Conservation (phyloP, 2,113 vertebrate species). For the Dromas ardeola region DNA sequence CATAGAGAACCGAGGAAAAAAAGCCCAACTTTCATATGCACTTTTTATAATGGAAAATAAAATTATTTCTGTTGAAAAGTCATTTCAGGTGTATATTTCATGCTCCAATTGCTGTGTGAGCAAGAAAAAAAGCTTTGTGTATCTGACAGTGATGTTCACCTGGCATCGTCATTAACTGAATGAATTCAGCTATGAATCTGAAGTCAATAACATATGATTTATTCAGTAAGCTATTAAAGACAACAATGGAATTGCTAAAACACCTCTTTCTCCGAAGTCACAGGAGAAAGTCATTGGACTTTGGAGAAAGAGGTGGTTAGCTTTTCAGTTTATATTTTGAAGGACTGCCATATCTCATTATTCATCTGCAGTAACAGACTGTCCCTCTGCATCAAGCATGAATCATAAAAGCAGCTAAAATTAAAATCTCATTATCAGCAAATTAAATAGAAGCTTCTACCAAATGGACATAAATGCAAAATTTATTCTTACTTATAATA, state of each 20-base stretch:
- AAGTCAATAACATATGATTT: not conserved
- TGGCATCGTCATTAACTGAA: conserved; percentile 14
- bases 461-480: not conserved
- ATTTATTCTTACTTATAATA: not conserved
- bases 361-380: not conserved
- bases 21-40: not conserved
- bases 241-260: not conserved
- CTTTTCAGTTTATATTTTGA: not conserved
- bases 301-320: not conserved
- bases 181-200: not conserved
- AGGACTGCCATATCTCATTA: not conserved
- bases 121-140: not conserved
- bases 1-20: not conserved
- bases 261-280: not conserved
- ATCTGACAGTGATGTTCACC: conserved; percentile 34
- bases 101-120: not conserved
- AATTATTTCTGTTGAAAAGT: not conserved
- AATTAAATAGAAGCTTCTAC: not conserved
- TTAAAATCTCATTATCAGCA: not conserved
- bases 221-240: not conserved
- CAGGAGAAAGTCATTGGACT: not conserved
- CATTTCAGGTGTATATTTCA: not conserved
- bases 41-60: not conserved
- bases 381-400: not conserved
- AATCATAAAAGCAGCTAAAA: not conserved